Evolutionary conservation across 1,140 invertebrate species (phyloP), one percentile per base, ranked within the genome.

Genomic region (Drosophila orosa): DNA sequence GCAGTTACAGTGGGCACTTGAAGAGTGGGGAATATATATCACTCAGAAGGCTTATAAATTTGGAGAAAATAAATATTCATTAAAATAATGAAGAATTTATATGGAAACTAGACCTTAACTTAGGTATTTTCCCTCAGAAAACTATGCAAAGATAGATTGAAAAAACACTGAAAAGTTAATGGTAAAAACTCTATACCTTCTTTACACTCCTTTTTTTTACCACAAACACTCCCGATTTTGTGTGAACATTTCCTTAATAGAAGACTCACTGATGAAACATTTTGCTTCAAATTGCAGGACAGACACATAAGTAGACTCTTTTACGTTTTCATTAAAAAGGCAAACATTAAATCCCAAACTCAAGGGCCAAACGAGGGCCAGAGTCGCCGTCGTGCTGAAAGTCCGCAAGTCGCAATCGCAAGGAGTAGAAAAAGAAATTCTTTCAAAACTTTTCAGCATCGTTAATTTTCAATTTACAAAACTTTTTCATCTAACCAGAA

Each of bases 391-490:
- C 56, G 37, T 57, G 37, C 60, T 72, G 45, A 67, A 79, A 79
- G 75, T 79, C 77, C 72, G 60, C 78, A 79, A 79, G 63, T 29
- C 17, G 25, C 58, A 24, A 24, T 80, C 59, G 67, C 78, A 77
- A 40, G 61, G 50, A 60, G 58, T 69, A 60, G 74, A 35, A 58
- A 58, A 67, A 61, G 62, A 56, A 81, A 81, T 81, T 81, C 79
- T 81, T 81, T 77, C 58, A 57, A 79, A 84, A 84, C 72, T 84
- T 84, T 82, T 84, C 81, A 84, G 80, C 81, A 84, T 84, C 81
- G 81, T 84, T 84, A 84, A 84, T 84, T 84, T 84, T 84, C 81
- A 84, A 84, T 84, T 84, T 84, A 79, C 77, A 74, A 84, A 84
- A 84, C 61, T 84, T 84, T 82, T 80, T 73, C 81, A 80, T 80